These are phyloP conservation scores for Corvus moneduloides DNA, from an alignment of 2,113 vertebrate species.

Conservation along the genomic window DNA sequence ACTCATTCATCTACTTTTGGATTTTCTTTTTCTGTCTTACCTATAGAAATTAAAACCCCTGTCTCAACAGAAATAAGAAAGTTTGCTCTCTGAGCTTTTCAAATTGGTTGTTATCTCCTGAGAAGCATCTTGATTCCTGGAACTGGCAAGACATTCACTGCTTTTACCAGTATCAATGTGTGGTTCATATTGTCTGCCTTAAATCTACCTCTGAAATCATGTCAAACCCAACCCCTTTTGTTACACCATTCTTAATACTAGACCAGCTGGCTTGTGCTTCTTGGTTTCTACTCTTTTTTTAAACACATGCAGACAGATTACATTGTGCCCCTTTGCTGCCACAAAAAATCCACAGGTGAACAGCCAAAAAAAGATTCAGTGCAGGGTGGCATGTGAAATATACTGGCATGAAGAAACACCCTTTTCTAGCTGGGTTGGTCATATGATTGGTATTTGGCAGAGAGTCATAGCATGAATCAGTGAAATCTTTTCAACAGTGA, in stretches of 20 bases:
- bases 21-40: not conserved
- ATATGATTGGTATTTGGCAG: constrained; percentile 39
- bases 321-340: not conserved
- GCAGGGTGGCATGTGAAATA: constrained; percentile 21
- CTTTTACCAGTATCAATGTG: not conserved
- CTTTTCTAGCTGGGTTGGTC: constrained; percentile 13
- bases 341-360: constrained; percentile 4
- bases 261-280: not conserved
- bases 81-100: not conserved
- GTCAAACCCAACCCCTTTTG: not conserved
- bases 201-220: not conserved
- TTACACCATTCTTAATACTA: not conserved
- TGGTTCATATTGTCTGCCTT: not conserved
- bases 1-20: not conserved
- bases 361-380: not conserved
- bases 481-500: constrained; percentile 34
- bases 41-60: not conserved
- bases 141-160: not conserved
- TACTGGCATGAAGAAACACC: constrained; percentile 30
- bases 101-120: not conserved
- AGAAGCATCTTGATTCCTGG: not conserved
- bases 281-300: not conserved
- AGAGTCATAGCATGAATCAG: constrained; percentile 22
- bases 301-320: not conserved
- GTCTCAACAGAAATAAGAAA: not conserved